Evolutionary conservation across 2,888 invertebrate species (phyloP).

Genomic region (Trichopoda pennipes): DNA sequence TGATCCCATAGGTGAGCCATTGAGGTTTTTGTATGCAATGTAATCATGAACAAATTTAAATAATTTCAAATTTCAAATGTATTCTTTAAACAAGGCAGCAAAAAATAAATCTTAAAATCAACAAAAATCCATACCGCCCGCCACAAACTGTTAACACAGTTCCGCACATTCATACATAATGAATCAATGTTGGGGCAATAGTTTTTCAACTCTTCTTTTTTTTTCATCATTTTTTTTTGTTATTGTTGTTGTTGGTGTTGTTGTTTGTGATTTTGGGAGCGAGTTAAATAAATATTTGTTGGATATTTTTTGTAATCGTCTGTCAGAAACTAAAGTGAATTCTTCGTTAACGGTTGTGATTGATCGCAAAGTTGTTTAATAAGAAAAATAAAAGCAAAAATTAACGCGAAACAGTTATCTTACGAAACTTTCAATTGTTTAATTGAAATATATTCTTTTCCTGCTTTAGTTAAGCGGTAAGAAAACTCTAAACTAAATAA

Average conservation of each 20-base stretch:
- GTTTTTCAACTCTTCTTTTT: conserved; percentile 10
- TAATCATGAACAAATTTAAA: background rate
- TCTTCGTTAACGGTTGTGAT: conserved; percentile 58
- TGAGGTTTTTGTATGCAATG: background rate
- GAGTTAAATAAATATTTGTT: conserved; percentile 47
- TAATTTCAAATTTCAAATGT: conserved; percentile 4
- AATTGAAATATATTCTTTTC: conserved; percentile 23
- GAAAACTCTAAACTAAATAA: conserved; percentile 9
- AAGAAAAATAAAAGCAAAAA: background rate
- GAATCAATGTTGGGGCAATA: background rate
- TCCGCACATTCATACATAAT: background rate
- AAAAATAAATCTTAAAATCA: background rate
- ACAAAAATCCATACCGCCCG: background rate
- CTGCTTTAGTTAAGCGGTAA: conserved; percentile 32
- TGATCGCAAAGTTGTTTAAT: conserved; percentile 47
- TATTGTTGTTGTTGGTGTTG: background rate
- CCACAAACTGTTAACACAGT: background rate
- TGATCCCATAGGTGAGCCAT: background rate
- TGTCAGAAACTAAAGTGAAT: conserved; percentile 62
- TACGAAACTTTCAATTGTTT: conserved; percentile 11
- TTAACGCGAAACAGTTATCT: background rate
- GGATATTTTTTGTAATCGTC: conserved; percentile 15
- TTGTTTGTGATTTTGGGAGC: conserved; percentile 30
- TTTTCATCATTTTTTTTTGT: background rate
- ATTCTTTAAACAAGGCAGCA: background rate